Evolutionary conservation across 2,888 invertebrate genomes (phyloP).

Genomic region (Pachydiplax longipennis): DNA sequence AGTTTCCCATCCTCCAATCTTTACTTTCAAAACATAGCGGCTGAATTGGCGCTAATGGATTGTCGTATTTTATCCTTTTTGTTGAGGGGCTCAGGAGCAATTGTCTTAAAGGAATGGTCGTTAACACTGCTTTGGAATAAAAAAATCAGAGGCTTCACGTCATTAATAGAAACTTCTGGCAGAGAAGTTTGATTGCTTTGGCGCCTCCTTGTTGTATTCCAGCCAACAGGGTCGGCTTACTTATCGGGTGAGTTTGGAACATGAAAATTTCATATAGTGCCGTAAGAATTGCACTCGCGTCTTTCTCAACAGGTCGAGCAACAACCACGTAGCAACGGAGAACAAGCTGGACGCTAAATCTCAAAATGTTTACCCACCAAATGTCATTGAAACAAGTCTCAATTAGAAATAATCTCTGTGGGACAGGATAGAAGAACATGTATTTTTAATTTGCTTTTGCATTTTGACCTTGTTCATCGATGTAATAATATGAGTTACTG

Average conservation of each 20-base stretch:
- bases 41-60: too few species aligned
- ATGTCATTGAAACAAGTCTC: neutral
- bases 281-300: neutral
- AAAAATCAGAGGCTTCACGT: neutral
- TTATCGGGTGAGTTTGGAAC: neutral
- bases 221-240: neutral
- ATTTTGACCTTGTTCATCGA: neutral
- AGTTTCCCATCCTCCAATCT: too few species aligned
- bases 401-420: neutral
- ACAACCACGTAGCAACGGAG: neutral
- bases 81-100: too few species aligned
- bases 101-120: too few species aligned
- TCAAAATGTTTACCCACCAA: too few species aligned
- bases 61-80: too few species aligned
- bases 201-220: neutral
- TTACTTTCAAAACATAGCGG: too few species aligned
- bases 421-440: neutral
- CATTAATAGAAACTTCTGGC: neutral
- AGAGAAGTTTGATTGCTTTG: neutral
- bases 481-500: too few species aligned
- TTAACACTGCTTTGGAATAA: neutral
- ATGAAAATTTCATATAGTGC: neutral
- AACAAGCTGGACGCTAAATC: neutral
- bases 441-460: neutral
- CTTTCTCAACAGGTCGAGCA: neutral